A percentile compares a stretch with the other conserved stretches of the same genome.
Evolutionary conservation across 2,113 vertebrate species (phyloP).

Genomic region (Alouatta palliata): DNA sequence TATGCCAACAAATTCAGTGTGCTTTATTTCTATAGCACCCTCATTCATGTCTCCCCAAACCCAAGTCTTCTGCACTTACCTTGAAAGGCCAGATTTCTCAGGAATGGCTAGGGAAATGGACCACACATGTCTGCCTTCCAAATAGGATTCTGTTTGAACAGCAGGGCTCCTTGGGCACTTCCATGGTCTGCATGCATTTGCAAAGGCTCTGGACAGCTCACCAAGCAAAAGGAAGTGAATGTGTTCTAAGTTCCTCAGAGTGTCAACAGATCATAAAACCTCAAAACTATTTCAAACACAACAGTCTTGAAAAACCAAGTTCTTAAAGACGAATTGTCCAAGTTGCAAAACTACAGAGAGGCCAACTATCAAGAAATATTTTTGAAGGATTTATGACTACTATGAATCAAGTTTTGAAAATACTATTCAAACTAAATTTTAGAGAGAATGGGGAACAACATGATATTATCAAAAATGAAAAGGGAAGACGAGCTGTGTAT

Average conservation of each 20-base stretch:
- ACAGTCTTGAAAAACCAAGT: neutral
- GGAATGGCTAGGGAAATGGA: neutral
- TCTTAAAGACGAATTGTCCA: neutral
- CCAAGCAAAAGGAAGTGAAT: conserved; percentile 46
- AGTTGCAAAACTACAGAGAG: conserved; percentile 11
- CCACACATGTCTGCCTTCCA: neutral
- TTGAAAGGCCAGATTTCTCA: neutral
- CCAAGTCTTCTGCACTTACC: conserved; percentile 44
- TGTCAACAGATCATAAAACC: conserved; percentile 66
- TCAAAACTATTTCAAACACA: conserved; percentile 54
- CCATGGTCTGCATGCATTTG: neutral
- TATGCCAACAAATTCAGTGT: accelerated
- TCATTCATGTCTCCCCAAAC: neutral
- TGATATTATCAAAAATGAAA: neutral
- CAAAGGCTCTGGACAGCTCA: neutral
- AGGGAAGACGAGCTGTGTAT: neutral
- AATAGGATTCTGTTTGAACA: neutral
- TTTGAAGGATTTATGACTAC: neutral
- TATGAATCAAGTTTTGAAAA: neutral
- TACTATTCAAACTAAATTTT: neutral
- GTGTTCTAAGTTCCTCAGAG: conserved; percentile 47
- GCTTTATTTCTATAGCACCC: neutral
- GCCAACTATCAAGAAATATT: neutral
- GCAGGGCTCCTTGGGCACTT: neutral
- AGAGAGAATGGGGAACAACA: neutral